These are phyloP conservation scores for Eriosoma lanigerum DNA, from an alignment of 1,140 invertebrate genomes.

Conservation along the genomic window DNA sequence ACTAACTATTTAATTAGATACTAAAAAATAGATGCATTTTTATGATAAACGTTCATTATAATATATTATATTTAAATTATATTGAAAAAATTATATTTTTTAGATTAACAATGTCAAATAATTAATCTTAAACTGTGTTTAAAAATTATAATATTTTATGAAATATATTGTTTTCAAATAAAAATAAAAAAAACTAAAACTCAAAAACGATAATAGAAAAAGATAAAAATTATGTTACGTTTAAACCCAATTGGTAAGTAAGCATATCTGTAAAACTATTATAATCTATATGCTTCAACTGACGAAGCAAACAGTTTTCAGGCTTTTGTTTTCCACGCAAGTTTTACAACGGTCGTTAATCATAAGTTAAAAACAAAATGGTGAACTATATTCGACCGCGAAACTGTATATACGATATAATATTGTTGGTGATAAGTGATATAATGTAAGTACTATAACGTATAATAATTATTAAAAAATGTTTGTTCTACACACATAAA, in stretches of 20 bases:
- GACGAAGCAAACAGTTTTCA: constrained; percentile 9
- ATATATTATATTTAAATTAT: too few species aligned
- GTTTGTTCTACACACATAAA: too few species aligned
- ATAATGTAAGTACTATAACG: too few species aligned
- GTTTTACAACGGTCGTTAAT: constrained; percentile 29
- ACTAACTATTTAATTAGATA: too few species aligned
- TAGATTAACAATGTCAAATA: too few species aligned
- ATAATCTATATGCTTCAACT: background rate
- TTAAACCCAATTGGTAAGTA: background rate
- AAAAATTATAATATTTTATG: too few species aligned
- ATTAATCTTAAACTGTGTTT: too few species aligned
- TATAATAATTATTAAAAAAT: too few species aligned
- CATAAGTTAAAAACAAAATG: constrained; percentile 35
- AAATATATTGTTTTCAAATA: background rate
- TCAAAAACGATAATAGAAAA: background rate
- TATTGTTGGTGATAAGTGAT: background rate
- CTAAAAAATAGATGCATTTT: too few species aligned
- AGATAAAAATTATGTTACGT: background rate
- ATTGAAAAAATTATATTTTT: too few species aligned
- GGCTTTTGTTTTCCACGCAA: background rate
- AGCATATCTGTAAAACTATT: background rate
- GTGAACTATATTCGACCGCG: background rate
- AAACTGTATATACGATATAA: background rate
- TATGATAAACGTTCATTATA: too few species aligned
- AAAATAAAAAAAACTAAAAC: background rate